Evolutionary conservation across 2,797 vertebrate species (phyloP), one percentile per base, ranked within the genome.

Genomic region (Sarcoramphus papa): DNA sequence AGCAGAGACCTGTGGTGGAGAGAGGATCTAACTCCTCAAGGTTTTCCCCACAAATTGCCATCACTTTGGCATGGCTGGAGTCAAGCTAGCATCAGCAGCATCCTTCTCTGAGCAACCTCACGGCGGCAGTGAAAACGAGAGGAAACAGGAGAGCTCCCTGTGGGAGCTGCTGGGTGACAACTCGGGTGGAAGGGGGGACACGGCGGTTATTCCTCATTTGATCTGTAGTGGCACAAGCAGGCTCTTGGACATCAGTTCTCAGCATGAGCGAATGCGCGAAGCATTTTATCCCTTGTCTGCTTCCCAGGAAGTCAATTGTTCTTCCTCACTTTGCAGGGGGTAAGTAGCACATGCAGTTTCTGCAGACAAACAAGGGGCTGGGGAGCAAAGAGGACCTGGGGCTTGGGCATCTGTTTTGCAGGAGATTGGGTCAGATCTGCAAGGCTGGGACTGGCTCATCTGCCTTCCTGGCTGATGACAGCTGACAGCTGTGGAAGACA

Each of bases 401-500:
- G 28, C 28, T 33, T 53, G 67, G 72, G 90, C 88, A 89, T 92
- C 91, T 95, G 94, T 91, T 89, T 70, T 4, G 3, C 41, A 62
- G 88, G 77, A 92, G 90, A 60, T 51, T 53, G 90, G 93, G 83
- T 93, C 84, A 65, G 78, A 91, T 85, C 91, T 85, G 50, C 20
- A 64, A 80, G 57, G 57, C 76, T 85, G 68, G 72, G 48, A 73
- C 90, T 74, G 65, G 81, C 92, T 97, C 93, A 94, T 96, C 93
- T 96, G 94, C 85, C 75, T 92, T 92, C 69, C 89, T 84, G 86
- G 75, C 64, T 89, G 92, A n/a, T 94, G 89, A 48, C 96, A 97
- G 95, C 97, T 97, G 97, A 88, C 95, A 97, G 95, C 94, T 97
- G 97, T 90, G 78, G 69, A 62, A 93, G 78, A 82, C 92, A 91